Conservation (phyloP, 2,888 invertebrate genomes). For the Lycaena phlaeas region DNA sequence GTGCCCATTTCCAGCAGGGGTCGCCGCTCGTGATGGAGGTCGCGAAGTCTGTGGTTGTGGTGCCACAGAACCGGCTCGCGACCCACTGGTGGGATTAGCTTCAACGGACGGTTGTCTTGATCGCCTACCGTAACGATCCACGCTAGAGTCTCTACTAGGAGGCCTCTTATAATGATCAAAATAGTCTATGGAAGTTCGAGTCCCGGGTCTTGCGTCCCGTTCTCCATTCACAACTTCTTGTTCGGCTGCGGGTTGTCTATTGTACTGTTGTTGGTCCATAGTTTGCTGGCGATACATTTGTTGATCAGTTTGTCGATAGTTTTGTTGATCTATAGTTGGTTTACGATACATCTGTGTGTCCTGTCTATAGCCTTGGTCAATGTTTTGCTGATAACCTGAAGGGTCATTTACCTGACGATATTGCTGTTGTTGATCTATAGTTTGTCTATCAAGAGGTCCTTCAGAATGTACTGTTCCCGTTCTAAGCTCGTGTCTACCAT, state of each 20-base stretch:
- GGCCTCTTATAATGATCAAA: slow-evolving; percentile 96
- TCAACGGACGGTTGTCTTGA: slow-evolving; percentile 88
- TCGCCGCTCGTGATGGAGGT: slow-evolving; percentile 65
- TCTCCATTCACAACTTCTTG: slow-evolving; percentile 47
- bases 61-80: slow-evolving; percentile 82
- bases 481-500: slow-evolving; percentile 47
- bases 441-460: slow-evolving; percentile 38
- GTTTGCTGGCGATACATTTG: slow-evolving; percentile 35
- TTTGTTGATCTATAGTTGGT: slow-evolving; percentile 31
- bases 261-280: slow-evolving; percentile 52
- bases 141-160: slow-evolving; percentile 89
- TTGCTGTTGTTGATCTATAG: slow-evolving; percentile 34
- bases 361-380: slow-evolving; percentile 64
- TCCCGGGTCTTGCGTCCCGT: slow-evolving; percentile 51
- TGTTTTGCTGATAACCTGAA: slow-evolving; percentile 42
- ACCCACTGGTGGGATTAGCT: slow-evolving; percentile 61
- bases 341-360: slow-evolving; percentile 56
- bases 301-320: slow-evolving; percentile 38
- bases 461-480: slow-evolving; percentile 58
- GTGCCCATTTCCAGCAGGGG: slow-evolving; percentile 77
- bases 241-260: slow-evolving; percentile 52
- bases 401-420: slow-evolving; percentile 38
- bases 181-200: slow-evolving; percentile 84
- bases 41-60: slow-evolving; percentile 81
- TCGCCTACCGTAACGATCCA: slow-evolving; percentile 84